These are phyloP conservation scores for Centroberyx gerrardi DNA, from an alignment of 2,797 vertebrate genomes.

Conservation along the genomic window DNA sequence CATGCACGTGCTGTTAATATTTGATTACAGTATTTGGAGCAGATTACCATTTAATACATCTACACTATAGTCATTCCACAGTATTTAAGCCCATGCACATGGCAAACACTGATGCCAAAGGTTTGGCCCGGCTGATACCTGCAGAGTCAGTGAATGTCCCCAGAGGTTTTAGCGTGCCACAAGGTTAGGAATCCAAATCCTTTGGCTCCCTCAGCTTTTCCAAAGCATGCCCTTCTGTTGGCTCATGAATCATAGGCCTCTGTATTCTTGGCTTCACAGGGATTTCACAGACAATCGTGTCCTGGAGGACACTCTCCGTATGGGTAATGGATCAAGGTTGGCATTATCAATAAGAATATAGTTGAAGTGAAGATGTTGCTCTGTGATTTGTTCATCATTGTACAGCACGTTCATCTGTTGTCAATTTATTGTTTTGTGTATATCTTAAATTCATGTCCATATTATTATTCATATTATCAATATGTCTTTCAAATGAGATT, in stretches of 20 bases:
- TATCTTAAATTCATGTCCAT: no score
- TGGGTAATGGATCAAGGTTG: background rate
- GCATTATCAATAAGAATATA: background rate
- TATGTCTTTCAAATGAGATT: no score
- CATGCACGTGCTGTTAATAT: background rate
- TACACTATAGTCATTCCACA: background rate
- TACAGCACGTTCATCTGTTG: background rate
- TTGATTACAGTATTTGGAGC: slow-evolving; percentile 2
- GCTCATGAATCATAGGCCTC: slow-evolving; percentile 1
- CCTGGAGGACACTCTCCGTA: slow-evolving; percentile 1
- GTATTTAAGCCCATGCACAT: background rate
- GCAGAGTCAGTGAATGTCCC: slow-evolving; percentile 11
- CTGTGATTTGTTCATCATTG: background rate
- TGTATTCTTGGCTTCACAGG: background rate
- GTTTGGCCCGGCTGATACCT: background rate
- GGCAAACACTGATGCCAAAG: slow-evolving; percentile 3
- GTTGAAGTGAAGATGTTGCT: background rate
- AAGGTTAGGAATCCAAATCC: slow-evolving; percentile 21
- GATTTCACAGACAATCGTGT: slow-evolving; percentile 1
- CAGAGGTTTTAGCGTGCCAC: slow-evolving; percentile 9
- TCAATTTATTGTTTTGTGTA: background rate
- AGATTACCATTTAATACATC: background rate
- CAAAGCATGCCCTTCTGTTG: slow-evolving; percentile 5
- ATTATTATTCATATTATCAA: no score
- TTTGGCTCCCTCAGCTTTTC: slow-evolving; percentile 5